Base-by-base conservation (phyloP, 2,888 invertebrate genomes). In the Pristionchus fissidentatus region DNA sequence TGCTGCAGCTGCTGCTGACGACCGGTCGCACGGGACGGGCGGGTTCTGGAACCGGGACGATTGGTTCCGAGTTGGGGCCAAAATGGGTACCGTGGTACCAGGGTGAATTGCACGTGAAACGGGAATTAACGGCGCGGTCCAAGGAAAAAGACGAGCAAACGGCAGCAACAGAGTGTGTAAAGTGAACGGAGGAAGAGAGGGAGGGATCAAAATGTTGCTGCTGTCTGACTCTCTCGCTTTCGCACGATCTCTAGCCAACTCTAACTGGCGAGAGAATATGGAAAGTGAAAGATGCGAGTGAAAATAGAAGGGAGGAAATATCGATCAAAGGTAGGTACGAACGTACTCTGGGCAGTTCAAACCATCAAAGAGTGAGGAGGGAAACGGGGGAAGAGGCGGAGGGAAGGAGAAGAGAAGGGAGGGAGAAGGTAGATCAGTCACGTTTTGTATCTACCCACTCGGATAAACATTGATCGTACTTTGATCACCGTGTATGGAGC, bases 191-290 rank as follows among this genome's bases (percentile, higher is more conserved):
- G 60, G 13, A 32, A 15, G 70, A 1, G 41, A 38, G 43, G n/a
- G 43, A 13, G 41, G 26, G 70, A 70, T 70, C 70, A 70, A 70
- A 70, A 70, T 43, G 70, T 70, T 22, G n/a, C 70, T 19, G 41
- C 41, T n/a, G n/a, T n/a, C n/a, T n/a, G n/a, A n/a, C n/a, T 70
- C 70, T 70, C 70, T 70, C 70, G 26, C 8, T 41, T 70, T 66
- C 41, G 3, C 70, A 41, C 41, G 26, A 38, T 70, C 41, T 70
- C 41, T 70, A 22, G 70, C n/a, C 0, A 19, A 7, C 3, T 38
- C 38, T 38, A 66, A 41, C 13, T 8, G 1, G 55, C 41, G 70
- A 70, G 70, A 43, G 4, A 41, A 13, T 3, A 32, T 49, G 49
- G 32, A 13, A 38, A 52, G 49, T 77, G n/a, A 41, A 55, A 26